Base-by-base conservation (phyloP, 2,888 invertebrate genomes). In the Brenthis ino region DNA sequence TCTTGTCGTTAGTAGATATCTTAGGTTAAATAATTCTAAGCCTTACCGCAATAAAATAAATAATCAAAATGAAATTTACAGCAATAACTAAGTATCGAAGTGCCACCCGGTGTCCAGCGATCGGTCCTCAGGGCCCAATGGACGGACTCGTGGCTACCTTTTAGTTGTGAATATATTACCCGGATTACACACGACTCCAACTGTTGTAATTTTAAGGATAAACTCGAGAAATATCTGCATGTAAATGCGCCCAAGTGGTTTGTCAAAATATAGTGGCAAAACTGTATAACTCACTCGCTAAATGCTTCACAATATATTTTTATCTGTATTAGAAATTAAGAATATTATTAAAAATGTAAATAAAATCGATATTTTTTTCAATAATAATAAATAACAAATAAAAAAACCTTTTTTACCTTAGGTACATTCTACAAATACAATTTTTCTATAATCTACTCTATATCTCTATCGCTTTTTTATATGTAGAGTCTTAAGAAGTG, bases 81-180 rank as follows among this genome's bases (percentile, higher is more conserved):
- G 65, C 68, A 71, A 50, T 56, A 56, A 60, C 33, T 16, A 28
- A 6, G 16, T 16, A 70, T 61, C 60, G 68, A 70, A 68, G 60
- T 57, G 85, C 84, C 89, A 87, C 88, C 85, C 84, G 83, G 72
- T 77, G 86, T 82, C 86, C 86, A 73, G 76, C 77, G 81, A 89
- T 88, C 72, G 84, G 77, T 80, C 91, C 85, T 80, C 73, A 53
- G 89, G 87, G 91, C 76, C 77, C 82, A 71, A 86, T 89, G 66
- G 71, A 80, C 74, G 70, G 72, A 74, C 77, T 76, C 68, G 65
- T 75, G 78, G 79, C 78, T 84, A 82, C 89, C 91, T 90, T 91
- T 92, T 91, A 89, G 91, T 91, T 91, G 81, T 83, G 92, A 87
- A 92, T 92, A 92, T 82, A 89, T 92, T 91, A 89, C 80, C 76